Evolutionary conservation across 1,140 invertebrate genomes (phyloP), one percentile per base, ranked within the genome.

Genomic region (Bemisia tabaci): DNA sequence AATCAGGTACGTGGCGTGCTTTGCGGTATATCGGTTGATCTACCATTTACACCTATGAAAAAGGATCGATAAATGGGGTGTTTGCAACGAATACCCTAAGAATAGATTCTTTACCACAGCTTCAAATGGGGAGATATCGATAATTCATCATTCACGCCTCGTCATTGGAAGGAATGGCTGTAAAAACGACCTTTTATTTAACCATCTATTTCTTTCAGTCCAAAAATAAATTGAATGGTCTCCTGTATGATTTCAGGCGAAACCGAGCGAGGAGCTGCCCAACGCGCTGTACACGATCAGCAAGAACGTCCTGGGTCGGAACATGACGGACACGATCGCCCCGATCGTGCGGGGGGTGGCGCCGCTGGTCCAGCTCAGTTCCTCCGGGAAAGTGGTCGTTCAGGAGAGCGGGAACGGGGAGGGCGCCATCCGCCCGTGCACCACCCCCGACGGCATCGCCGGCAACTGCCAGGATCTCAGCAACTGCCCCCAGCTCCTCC

Each of bases 401-500:
- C 67, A 65, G 12, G 72, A 74, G 11, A n/a, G n/a, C n/a, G n/a
- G n/a, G n/a, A 63, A 68, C 21, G 66, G 64, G 1, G 68, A 22
- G 67, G 73, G 67, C 17, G 39, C 71, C 21, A 69, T 77, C 0
- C 76, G 80, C 2, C 75, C 75, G 1, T 95, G 92, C 74, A 91
- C 85, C 1, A 95, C 92, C 0, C 91, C 92, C 0, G 85, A 86
- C 69, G 89, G 89, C 2, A 77, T 82, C 26, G 77, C 80, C 1
- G 93, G 93, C n/a, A 84, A 86, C 67, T 95, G 93, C 70, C 86
- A 92, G 71, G 92, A 95, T 75, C 79, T 96, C 11, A 91, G 90
- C 70, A 89, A 89, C 68, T 95, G 93, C 76, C 91, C 92, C 0
- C 89, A 92, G 70, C 75, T 96, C 12, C 78, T 96, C 0, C 77